Base-by-base conservation (phyloP, 2,888 invertebrate species). In the Lycia hirtaria region DNA sequence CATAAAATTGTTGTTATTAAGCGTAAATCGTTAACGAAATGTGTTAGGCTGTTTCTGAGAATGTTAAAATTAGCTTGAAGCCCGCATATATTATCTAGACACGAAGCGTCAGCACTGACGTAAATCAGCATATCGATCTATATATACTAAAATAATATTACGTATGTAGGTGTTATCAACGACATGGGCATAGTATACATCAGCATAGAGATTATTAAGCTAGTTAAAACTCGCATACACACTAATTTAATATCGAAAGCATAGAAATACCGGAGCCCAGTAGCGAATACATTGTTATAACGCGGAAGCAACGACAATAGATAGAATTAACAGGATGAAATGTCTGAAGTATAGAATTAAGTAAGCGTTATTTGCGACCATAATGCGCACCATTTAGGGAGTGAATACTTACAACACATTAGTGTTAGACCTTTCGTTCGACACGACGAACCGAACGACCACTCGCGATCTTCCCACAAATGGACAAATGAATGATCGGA, bases 171-270 rank as follows among this genome's bases (percentile, higher is more conserved):
- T 87, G 83, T 88, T 87, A 84, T 84, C 79, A 87, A 87, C 87
- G 85, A 88, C 83, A 86, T 87, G 87, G 87, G 88, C 87, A 86
- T 83, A 66, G 62, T 62, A 86, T 88, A 91, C 87, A 90, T 87
- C 87, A 90, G 92, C 91, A 89, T 88, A 92, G 86, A 88, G 79
- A 82, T 87, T 89, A 91, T 87, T 81, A 92, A 92, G 92, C 92
- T 91, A 84, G 83, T 87, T 84, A 88, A 83, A 83, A 84, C 78
- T 88, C 86, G 90, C 91, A 91, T 90, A 90, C 89, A 89, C 88
- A 90, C 90, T 89, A 90, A 86, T 85, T 87, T 86, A 88, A 91
- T 91, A 92, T 89, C 83, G 87, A 90, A 92, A 92, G 92, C 92
- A 90, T 88, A 91, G 90, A 87, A 57, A 87, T 88, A 89, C 91